Conservation (phyloP, 1,140 invertebrate genomes). For the Elymnias hypermnestra region DNA sequence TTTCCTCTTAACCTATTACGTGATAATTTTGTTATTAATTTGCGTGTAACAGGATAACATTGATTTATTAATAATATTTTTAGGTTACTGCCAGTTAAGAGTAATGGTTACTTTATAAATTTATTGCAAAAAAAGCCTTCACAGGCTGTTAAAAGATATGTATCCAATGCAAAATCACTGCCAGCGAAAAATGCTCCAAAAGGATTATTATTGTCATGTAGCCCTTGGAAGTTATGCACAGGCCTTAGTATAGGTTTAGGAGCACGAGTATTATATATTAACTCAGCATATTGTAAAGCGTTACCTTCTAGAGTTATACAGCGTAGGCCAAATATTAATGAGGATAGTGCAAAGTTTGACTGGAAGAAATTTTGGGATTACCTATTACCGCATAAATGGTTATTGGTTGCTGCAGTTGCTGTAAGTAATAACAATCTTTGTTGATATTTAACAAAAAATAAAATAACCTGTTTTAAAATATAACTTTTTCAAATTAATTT, state of each 20-base stretch:
- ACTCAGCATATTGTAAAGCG: constrained; percentile 52
- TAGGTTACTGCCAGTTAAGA: constrained; percentile 46
- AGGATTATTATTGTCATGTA: constrained; percentile 38
- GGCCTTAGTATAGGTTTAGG: constrained; percentile 60
- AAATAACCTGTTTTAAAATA: too few relatives aligned
- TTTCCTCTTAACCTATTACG: background rate
- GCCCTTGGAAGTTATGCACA: constrained; percentile 62
- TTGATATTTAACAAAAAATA: too few relatives aligned
- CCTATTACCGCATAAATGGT: constrained; percentile 53
- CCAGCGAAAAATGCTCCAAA: constrained; percentile 38
- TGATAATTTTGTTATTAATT: constrained; percentile 5
- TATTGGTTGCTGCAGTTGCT: constrained; percentile 52
- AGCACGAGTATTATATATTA: constrained; percentile 42
- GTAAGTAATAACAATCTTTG: constrained; percentile 51
- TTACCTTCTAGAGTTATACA: constrained; percentile 44
- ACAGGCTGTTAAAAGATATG: constrained; percentile 40
- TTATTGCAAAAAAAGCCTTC: constrained; percentile 48
- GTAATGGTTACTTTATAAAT: constrained; percentile 43
- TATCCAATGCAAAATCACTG: constrained; percentile 42
- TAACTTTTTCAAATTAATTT: too few relatives aligned
- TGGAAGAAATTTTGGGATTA: constrained; percentile 56
- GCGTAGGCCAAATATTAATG: constrained; percentile 45
- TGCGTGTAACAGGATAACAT: constrained; percentile 5
- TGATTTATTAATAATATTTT: constrained; percentile 23
- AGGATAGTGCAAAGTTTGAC: constrained; percentile 64